These are phyloP conservation scores for Lasioglossum morio DNA, from an alignment of 2,888 invertebrate genomes.

Conservation along the genomic window DNA sequence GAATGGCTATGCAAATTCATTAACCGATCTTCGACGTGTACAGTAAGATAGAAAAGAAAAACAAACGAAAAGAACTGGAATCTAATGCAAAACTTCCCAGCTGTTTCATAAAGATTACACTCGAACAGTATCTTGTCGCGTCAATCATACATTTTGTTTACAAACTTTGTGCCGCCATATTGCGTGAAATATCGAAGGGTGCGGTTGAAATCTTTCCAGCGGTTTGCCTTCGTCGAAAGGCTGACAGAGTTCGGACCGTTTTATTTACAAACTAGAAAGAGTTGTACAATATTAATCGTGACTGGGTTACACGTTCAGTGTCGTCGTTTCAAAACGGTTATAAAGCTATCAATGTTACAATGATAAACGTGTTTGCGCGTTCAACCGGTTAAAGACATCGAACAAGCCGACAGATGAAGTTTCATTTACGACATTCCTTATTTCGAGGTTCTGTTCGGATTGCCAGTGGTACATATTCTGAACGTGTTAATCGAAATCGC, in stretches of 20 bases:
- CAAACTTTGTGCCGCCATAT: not conserved
- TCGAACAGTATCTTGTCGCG: not conserved
- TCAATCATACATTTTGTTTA: not conserved
- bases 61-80: not conserved
- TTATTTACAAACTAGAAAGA: slow-evolving; percentile 2
- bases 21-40: not conserved
- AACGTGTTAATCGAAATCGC: not conserved
- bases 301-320: no score
- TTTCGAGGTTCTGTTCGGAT: not conserved
- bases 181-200: not conserved
- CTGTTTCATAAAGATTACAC: not conserved
- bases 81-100: not conserved
- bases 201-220: not conserved
- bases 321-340: not conserved
- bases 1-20: not conserved
- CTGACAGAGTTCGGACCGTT: no score
- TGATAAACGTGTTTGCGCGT: not conserved
- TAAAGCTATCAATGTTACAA: not conserved
- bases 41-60: not conserved
- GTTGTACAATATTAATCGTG: not conserved
- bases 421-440: not conserved
- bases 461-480: not conserved
- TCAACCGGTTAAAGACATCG: not conserved
- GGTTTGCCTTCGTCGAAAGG: not conserved
- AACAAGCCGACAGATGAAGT: not conserved